A percentile compares a stretch with the other conserved stretches of the same genome.
Conservation (phyloP, 2,797 vertebrate genomes). For the Trachops cirrhosus region DNA sequence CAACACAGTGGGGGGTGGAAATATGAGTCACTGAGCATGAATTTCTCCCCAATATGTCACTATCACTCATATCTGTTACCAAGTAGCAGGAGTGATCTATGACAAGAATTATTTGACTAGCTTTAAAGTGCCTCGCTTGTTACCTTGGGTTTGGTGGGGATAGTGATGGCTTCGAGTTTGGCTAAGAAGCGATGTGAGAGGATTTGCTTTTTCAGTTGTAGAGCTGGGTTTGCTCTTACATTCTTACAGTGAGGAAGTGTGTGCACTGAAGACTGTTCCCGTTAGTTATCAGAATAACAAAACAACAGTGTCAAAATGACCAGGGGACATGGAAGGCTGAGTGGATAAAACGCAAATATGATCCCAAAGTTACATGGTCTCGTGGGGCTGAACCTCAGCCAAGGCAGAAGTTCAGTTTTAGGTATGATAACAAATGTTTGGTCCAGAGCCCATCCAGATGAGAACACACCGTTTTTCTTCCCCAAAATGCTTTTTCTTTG, state of each 20-base stretch:
- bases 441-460: background rate
- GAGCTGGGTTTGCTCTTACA: background rate
- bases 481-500: background rate
- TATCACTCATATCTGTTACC: conserved; percentile 17
- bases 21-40: conserved; percentile 18
- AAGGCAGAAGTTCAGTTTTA: background rate
- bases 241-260: background rate
- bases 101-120: background rate
- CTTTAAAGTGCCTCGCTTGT: background rate
- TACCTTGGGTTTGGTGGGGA: background rate
- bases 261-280: background rate
- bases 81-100: background rate
- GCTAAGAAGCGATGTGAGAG: background rate
- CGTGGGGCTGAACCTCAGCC: background rate
- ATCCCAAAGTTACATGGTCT: background rate
- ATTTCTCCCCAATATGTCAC: background rate
- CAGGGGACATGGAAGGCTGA: background rate
- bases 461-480: background rate
- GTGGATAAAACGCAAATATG: background rate
- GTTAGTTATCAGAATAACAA: background rate
- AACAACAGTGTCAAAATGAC: background rate
- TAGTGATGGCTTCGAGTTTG: background rate
- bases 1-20: conserved; percentile 44
- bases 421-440: background rate
- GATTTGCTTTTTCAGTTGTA: background rate